These are phyloP conservation scores for Cephalopachus bancanus DNA, from an alignment of 2,797 vertebrate genomes.

Conservation along the genomic window DNA sequence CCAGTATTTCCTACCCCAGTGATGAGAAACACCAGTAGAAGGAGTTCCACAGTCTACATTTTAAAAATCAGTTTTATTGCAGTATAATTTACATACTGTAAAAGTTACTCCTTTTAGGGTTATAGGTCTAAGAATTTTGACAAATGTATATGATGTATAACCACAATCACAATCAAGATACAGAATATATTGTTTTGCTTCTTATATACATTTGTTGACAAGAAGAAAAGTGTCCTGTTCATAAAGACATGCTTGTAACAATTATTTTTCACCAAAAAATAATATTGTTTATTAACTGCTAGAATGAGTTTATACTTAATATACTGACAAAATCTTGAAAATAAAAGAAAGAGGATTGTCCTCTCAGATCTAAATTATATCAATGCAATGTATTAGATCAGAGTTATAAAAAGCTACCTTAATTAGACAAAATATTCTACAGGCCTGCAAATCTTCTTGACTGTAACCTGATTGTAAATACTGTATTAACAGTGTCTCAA, in stretches of 20 bases:
- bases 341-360: not conserved
- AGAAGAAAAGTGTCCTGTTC: not conserved
- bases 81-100: not conserved
- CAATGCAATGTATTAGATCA: conserved; percentile 6
- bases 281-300: not conserved
- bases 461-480: not conserved
- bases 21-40: not conserved
- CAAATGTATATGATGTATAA: not conserved
- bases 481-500: not conserved
- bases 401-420: conserved; percentile 29
- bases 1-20: not conserved
- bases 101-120: not conserved
- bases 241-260: conserved; percentile 1
- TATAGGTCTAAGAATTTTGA: conserved; percentile 6
- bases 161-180: not conserved
- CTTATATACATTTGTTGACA: not conserved
- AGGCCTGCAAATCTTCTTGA: not conserved
- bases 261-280: conserved; percentile 29
- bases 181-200: not conserved
- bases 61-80: conserved; percentile 33
- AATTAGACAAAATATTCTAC: conserved; percentile 19
- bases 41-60: not conserved
- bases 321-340: conserved; percentile 26
- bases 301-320: conserved; percentile 35
- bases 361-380: not conserved